Evolutionary conservation across 2,797 vertebrate species (phyloP), one percentile per base, ranked within the genome.

Genomic region (Holocentrus rufus): DNA sequence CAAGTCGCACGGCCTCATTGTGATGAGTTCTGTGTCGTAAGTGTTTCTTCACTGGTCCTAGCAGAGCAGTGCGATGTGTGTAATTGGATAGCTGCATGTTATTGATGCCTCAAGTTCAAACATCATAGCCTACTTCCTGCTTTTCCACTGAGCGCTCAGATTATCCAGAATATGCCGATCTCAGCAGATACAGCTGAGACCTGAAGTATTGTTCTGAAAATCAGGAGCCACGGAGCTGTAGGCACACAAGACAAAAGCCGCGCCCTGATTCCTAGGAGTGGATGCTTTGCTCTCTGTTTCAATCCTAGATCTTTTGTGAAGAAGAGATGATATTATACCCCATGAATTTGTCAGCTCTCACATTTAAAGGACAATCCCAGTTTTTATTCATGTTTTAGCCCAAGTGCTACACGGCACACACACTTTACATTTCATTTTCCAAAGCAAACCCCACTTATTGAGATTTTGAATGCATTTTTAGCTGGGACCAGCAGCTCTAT

Each of bases 71-170:
- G 61, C 80, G 65, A 64, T 47, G 79, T 61, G 72, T 81, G 85
- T 69, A 87, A 88, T 85, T 65, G 53, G 82, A 85, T 84, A 47
- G 0, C 68, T 46, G 3, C 57, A 59, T 63, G 57, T 75, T 78
- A 71, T 31, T 66, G 83, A 87, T 83, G 77, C 80, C 76, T 65
- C 34, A 73, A 85, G 86, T 88, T 91, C 79, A 88, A 76, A 75
- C 71, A 0, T 67, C 23, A 31, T 46, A 68, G 58, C 80, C 58
- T 6, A 84, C 83, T 83, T 92, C 87, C 87, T 88, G 86, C 68
- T 81, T 77, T 82, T 69, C 50, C 58, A 70, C 11, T 72, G 74
- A 72, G 60, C 15, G 63, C 42, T 73, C 69, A 62, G 50, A 74
- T 47, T 47, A 79, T 80, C 30, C 71, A 60, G 55, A 79, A 78